A percentile compares a stretch with the other conserved stretches of the same genome.
These are phyloP conservation scores for Chrysodeixis includens DNA, from an alignment of 2,888 invertebrate genomes.

Conservation along the genomic window DNA sequence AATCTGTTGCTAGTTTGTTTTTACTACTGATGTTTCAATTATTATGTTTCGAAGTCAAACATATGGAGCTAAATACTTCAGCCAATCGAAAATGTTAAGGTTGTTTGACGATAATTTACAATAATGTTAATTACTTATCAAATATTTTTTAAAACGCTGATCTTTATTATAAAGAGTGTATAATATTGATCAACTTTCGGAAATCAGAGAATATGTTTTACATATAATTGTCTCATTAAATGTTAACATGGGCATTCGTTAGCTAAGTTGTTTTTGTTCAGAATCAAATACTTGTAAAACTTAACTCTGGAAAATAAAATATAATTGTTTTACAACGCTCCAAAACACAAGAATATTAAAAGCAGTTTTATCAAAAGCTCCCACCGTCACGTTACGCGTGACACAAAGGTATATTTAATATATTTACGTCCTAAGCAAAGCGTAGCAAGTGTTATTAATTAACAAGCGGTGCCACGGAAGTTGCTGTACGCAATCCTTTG, in stretches of 20 bases:
- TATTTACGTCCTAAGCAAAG: not conserved
- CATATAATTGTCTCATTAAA: no score
- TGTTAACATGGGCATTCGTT: no score
- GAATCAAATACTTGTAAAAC: no score
- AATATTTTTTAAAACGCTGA: no score
- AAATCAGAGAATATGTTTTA: no score
- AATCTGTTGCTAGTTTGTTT: conserved; percentile 13
- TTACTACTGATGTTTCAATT: conserved; percentile 36
- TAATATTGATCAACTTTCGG: no score
- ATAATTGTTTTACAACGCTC: not conserved
- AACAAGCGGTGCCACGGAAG: conserved; percentile 1
- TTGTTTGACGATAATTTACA: no score
- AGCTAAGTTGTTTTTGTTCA: no score
- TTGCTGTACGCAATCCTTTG: conserved; percentile 4
- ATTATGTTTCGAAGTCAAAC: not conserved
- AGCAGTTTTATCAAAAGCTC: not conserved
- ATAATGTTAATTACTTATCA: no score
- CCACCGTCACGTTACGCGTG: not conserved
- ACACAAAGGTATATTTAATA: not conserved
- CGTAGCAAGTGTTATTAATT: conserved; percentile 2
- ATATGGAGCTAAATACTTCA: not conserved
- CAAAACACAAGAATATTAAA: not conserved
- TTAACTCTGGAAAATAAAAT: no score
- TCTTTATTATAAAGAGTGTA: no score
- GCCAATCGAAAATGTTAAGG: no score